Evolutionary conservation across 2,113 vertebrate species (phyloP), one percentile per base, ranked within the genome.

Genomic region (Rhabdomys dilectus): DNA sequence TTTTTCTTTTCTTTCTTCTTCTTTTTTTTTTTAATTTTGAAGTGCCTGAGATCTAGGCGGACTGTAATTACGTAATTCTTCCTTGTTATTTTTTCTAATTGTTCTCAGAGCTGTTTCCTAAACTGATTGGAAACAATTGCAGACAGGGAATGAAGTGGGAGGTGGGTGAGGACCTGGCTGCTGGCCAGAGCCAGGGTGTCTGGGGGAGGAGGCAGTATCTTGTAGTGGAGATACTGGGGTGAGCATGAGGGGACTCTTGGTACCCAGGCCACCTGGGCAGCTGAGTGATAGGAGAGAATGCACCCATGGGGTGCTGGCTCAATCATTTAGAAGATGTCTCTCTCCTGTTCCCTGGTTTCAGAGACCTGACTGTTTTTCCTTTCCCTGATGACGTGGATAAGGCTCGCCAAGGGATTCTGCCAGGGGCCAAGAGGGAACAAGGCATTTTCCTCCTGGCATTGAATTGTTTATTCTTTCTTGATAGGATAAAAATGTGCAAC

Each of bases 41-140:
- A 97, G 97, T 26, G 95, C 97, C 98, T 97, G 98, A 98, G 96
- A 98, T 98, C 76, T 85, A 70, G 91, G 98, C 91, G 96, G 97
- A 97, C 98, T 98, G 98, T 99, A 99, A 99, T 99, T 99, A 99
- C 99, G 98, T 98, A 99, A 99, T 99, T 99, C 98, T 96, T 99
- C 98, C 98, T 99, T 82, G 97, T 99, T 99, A 99, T 99, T 98
- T 98, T 98, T 98, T 98, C 98, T 99, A 99, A 99, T 99, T 99
- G 98, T 99, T 98, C 98, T 98, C 98, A 60, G 98, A 13, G 96
- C 98, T 98, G 98, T 98, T 99, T 98, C 98, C 98, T 98, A 98
- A 98, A 98, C 98, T 97, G 98, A 98, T 97, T 98, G 98, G 98
- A 99, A 99, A 98, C 98, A 98, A 98, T 98, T 97, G 98, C 98